A percentile compares a stretch with the other conserved stretches of the same genome.
Conservation (phyloP, 2,797 vertebrate species). For the Anguilla megastoma region DNA sequence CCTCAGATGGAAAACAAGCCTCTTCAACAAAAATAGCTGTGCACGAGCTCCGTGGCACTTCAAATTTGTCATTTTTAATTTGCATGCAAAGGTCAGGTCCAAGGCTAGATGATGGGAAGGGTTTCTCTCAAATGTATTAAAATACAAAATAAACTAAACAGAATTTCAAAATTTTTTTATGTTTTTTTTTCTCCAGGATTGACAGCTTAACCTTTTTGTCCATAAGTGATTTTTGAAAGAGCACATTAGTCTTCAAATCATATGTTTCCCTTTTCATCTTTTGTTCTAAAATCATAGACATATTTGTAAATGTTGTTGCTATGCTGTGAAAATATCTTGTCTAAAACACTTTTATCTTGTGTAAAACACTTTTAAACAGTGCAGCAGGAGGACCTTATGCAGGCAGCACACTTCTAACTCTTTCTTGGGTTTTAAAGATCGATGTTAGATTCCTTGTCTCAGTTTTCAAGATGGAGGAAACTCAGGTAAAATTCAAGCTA, state of each 20-base stretch:
- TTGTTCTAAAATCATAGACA: not conserved
- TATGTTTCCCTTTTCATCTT: not conserved
- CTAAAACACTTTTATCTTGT: not conserved
- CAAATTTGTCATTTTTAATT: not conserved
- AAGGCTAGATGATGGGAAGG: not conserved
- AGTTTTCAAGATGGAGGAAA: not conserved
- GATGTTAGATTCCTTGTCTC: not conserved
- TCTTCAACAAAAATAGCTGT: not conserved
- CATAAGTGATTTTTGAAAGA: not conserved
- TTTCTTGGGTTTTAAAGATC: not conserved
- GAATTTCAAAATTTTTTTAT: not conserved
- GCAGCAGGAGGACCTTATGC: not conserved
- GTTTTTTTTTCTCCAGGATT: not conserved
- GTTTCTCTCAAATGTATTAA: too few relatives aligned
- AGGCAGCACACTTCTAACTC: not conserved
- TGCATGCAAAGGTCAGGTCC: not conserved
- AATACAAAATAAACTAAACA: not conserved
- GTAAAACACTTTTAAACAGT: not conserved
- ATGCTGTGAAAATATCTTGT: not conserved
- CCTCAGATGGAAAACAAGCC: constrained; percentile 1
- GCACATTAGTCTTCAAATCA: not conserved
- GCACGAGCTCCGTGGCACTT: not conserved
- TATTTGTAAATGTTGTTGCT: not conserved
- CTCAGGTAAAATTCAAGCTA: not conserved
- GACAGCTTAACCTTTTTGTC: not conserved